Conservation (phyloP, 2,888 invertebrate species). For the Megaustenia siamemsis region DNA sequence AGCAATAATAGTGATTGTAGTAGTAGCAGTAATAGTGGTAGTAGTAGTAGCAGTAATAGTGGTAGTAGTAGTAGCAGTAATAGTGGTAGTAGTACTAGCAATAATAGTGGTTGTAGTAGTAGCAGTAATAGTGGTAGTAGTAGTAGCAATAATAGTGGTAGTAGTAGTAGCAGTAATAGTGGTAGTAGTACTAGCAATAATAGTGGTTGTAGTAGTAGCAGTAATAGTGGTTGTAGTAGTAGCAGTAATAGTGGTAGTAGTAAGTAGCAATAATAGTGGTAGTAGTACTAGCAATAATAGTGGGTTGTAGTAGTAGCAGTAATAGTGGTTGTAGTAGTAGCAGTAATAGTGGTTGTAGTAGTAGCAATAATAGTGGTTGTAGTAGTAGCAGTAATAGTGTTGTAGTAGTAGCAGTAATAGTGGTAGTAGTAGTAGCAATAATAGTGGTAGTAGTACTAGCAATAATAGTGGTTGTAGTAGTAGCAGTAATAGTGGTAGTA, state of each 20-base stretch:
- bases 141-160: too few relatives aligned
- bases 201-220: not conserved
- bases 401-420: not conserved
- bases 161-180: not conserved
- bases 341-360: not conserved
- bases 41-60: too few relatives aligned
- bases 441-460: not conserved
- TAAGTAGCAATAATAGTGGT: not conserved
- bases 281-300: not conserved
- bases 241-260: not conserved
- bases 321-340: not conserved
- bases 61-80: not conserved
- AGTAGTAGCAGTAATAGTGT: not conserved
- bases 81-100: not conserved
- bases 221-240: conserved; percentile 1
- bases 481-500: not conserved
- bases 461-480: conserved; percentile 3
- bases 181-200: not conserved
- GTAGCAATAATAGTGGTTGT: not conserved
- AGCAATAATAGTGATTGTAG: too few relatives aligned
- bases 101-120: not conserved
- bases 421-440: conserved; percentile 13
- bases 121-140: too few relatives aligned
- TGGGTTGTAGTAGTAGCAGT: not conserved
- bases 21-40: too few relatives aligned